Base-by-base conservation (phyloP, 2,113 vertebrate species). In the Capreolus pygargus region DNA sequence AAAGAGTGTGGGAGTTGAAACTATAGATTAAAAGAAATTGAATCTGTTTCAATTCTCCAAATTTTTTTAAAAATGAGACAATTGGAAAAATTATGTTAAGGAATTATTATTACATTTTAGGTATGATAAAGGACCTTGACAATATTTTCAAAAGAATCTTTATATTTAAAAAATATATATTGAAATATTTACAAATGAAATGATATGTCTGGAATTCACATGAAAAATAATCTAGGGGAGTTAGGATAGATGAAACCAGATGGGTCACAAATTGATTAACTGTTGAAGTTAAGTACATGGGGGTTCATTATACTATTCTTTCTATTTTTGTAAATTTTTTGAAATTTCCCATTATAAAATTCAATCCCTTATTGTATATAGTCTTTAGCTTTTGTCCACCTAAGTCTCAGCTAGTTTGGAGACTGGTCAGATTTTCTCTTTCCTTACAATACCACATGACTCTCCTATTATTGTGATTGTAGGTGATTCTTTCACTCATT, bases 161-260 rank as follows among this genome's bases (percentile, higher is more conserved):
- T 79, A 67, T 36, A 47, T 82, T 95, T 92, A 61, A 91, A 28
- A 88, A 64, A 81, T 58, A 95, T 10, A 86, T 79, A 86, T 11
- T 89, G n/a, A 97, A 97, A 92, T 79, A 84, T 43, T 86, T 78
- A 47, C 50, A 21, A 94, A 92, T 89, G 16, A 97, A 95, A 67
- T 92, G 13, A 47, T 86, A 27, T 86, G 23, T 67, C 55, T 86
- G 25, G 52, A 43, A 89, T 95, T 93, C 89, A n/a, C 30, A 94
- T 74, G 19, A 91, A 92, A 70, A 89, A 88, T 84, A 61, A 85
- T 39, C 7, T 54, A 97, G 64, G n/a, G 23, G 36, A 39, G 10
- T 78, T 30, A 28, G n/a, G 74, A 94, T 3, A 67, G 50, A 74
- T 64, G 25, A 92, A 94, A 83, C 45, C 43, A 96, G 25, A 57